Evolutionary conservation across 2,888 invertebrate species (phyloP), one percentile per base, ranked within the genome.

Genomic region (Pammene fasciana): DNA sequence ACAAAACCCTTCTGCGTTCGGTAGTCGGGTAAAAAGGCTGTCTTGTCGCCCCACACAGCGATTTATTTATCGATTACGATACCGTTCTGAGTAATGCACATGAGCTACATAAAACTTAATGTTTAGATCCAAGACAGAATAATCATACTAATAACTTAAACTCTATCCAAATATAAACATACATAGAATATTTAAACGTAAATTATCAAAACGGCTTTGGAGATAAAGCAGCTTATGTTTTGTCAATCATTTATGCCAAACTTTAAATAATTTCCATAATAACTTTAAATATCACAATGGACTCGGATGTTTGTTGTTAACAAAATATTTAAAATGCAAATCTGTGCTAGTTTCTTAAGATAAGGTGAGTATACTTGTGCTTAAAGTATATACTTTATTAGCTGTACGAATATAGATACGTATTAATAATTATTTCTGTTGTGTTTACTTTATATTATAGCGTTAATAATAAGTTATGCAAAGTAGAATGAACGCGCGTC

Each of bases 201-300:
- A 38, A 48, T 36, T 26, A n/a, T 48, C 9, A 13, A 13, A 38
- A 61, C 8, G 16, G 48, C 13, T 61, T 48, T 62, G 18, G 50
- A 52, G 14, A 41, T 62, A 18, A 43, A 50, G 16, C 18, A 50
- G 61, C 48, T 61, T 50, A 61, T 18, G 36, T 38, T 59, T 59
- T 46, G 45, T 59, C 59, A 59, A 59, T 45, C 26, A 57, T 59
- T 26, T 59, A 59, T 59, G 43, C 43, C 46, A 14, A 54, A 38
- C 52, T 67, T 59, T n/a, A 41, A 36, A 64, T 64, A 43, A 66
- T 57, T 48, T 46, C 66, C 57, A 41, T 57, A 59, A 52, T 66
- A 38, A 52, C 14, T 41, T 62, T 38, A 50, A 61, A 50, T 16
- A 13, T 50, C 9, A 61, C 61, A 50, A 62, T 62, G 41, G 38